phyloP scores from a whole-genome alignment of 2,888 invertebrate genomes.

The Platerodrilus igneus region DNA sequence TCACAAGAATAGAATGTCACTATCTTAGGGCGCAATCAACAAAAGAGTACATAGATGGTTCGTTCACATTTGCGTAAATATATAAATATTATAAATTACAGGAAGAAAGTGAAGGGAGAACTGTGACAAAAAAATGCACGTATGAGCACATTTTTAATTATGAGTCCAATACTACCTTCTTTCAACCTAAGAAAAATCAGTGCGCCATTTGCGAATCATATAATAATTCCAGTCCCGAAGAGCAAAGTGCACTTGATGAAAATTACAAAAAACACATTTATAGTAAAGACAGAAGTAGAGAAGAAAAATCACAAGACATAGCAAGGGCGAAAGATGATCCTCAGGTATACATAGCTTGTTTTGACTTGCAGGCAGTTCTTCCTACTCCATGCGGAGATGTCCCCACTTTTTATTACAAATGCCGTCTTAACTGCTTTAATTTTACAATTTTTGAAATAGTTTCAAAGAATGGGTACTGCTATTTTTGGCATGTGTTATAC shows the following conservation, averaged over 20 bases:
- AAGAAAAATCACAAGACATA: slow-evolving; percentile 4
- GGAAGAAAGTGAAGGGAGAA: background rate
- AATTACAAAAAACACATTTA: background rate
- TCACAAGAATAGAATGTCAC: slow-evolving; percentile 4
- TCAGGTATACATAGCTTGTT: background rate
- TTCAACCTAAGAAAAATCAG: slow-evolving; percentile 10
- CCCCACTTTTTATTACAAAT: slow-evolving; percentile 6
- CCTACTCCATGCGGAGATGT: slow-evolving; percentile 5
- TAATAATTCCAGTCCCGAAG: slow-evolving; percentile 5
- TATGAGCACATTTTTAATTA: slow-evolving; percentile 3
- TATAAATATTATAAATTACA: slow-evolving; percentile 2
- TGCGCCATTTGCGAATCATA: slow-evolving; percentile 2
- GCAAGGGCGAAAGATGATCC: background rate
- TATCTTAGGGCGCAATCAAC: slow-evolving; percentile 1
- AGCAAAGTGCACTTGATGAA: background rate
- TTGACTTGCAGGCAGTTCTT: slow-evolving; percentile 5
- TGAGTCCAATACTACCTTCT: background rate
- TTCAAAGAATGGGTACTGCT: slow-evolving; percentile 10
- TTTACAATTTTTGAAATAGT: slow-evolving; percentile 14
- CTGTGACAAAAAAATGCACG: slow-evolving; percentile 1
- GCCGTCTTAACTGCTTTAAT: slow-evolving; percentile 1
- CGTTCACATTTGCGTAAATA: slow-evolving; percentile 1
- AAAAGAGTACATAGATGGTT: background rate
- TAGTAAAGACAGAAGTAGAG: background rate
- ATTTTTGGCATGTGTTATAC: slow-evolving; percentile 9